Percentiles rank a stretch among this genome's conserved stretches.
These are phyloP conservation scores for Trididemnum clinides DNA, from an alignment of 23 tunicate genomes.

Conservation along the genomic window DNA sequence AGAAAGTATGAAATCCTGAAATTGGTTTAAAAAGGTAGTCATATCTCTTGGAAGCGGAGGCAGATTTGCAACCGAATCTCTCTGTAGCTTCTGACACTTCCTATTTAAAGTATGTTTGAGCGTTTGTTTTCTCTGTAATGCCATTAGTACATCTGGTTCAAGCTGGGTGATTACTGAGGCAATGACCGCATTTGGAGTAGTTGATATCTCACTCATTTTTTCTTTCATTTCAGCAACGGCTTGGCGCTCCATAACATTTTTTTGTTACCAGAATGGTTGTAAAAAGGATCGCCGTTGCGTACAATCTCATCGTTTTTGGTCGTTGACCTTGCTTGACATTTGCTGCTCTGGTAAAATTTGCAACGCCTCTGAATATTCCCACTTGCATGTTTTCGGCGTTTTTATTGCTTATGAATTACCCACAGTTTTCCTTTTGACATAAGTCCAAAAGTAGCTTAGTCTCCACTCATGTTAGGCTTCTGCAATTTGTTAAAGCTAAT, in stretches of 20 bases:
- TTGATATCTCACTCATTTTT: not conserved
- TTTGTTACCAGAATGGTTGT: conserved; percentile 15
- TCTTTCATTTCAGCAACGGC: not conserved
- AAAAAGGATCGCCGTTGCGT: conserved; percentile 3
- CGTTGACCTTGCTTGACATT: no score
- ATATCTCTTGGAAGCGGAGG: no score
- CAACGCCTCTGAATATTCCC: conserved; percentile 40
- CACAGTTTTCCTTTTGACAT: conserved; percentile 18
- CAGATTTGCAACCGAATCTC: conserved; percentile 11
- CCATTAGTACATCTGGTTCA: conserved; percentile 37
- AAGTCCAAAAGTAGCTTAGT: conserved; percentile 15
- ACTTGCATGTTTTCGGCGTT: conserved; percentile 22
- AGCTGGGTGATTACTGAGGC: conserved; percentile 35
- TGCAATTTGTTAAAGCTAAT: no score
- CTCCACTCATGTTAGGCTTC: conserved; percentile 28
- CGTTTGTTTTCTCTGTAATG: conserved; percentile 29
- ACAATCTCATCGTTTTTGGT: no score
- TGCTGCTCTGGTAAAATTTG: conserved; percentile 22
- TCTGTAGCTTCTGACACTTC: conserved; percentile 13
- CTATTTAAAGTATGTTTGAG: not conserved
- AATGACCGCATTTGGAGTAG: conserved; percentile 32
- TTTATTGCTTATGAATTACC: conserved; percentile 3
- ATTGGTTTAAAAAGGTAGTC: no score
- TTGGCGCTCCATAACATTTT: not conserved
- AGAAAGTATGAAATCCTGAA: no score